These are phyloP conservation scores for Serinus canaria DNA, from an alignment of 2,113 vertebrate genomes.

Conservation along the genomic window DNA sequence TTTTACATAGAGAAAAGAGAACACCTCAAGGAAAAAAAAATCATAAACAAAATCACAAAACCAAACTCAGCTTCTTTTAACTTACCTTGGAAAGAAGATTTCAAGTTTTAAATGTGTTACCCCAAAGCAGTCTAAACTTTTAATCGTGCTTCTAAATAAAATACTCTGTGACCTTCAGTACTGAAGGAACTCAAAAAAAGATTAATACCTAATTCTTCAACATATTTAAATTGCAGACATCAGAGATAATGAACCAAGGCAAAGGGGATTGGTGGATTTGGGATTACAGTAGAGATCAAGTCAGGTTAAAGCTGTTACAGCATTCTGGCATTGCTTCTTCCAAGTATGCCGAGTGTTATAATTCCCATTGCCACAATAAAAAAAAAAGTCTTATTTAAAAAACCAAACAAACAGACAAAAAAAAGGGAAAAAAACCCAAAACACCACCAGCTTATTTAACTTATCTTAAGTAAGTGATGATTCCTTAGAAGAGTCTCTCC, in stretches of 20 bases:
- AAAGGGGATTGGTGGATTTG: slow-evolving; percentile 67
- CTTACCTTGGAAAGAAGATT: not conserved
- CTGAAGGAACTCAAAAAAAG: slow-evolving; percentile 25
- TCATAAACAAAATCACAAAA: not conserved
- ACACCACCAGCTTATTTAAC: not conserved
- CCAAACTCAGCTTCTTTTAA: not conserved
- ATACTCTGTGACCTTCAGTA: slow-evolving; percentile 26
- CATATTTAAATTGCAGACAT: slow-evolving; percentile 59
- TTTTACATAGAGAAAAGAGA: not conserved
- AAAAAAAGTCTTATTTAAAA: not conserved
- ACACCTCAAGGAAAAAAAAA: not conserved
- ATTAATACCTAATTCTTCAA: slow-evolving; percentile 51
- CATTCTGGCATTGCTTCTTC: not conserved
- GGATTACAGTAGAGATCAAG: slow-evolving; percentile 67
- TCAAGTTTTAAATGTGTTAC: not conserved
- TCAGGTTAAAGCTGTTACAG: slow-evolving; percentile 57
- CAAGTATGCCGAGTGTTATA: not conserved
- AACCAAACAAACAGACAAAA: not conserved
- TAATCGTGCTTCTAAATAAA: not conserved
- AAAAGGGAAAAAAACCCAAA: not conserved
- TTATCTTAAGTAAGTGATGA: not conserved
- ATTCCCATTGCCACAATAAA: not conserved
- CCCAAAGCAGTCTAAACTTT: not conserved
- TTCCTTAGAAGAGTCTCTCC: not conserved
- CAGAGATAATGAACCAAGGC: slow-evolving; percentile 66